A percentile compares a stretch with the other conserved stretches of the same genome.
These are phyloP conservation scores for Psephotus haematonotus DNA, from an alignment of 2,113 vertebrate species.

Conservation along the genomic window DNA sequence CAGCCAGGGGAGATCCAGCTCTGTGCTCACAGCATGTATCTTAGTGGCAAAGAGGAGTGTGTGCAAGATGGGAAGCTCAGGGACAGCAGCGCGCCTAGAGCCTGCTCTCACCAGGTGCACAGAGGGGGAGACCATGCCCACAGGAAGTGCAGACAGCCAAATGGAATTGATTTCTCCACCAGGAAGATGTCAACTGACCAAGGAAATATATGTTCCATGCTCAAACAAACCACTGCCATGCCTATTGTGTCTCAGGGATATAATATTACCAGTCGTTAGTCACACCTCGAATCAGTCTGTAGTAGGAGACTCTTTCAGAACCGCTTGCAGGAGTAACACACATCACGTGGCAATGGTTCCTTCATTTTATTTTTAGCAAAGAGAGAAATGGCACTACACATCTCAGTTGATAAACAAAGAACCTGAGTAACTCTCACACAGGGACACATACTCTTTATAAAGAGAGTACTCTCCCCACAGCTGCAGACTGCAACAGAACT, in stretches of 20 bases:
- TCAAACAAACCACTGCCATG: background rate
- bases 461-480: background rate
- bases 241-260: slow-evolving; percentile 12
- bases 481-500: background rate
- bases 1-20: background rate
- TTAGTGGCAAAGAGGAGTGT: background rate
- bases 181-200: slow-evolving; percentile 34
- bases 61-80: background rate
- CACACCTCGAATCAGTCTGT: slow-evolving; percentile 1
- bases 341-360: background rate
- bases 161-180: background rate
- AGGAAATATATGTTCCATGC: slow-evolving; percentile 6
- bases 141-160: background rate
- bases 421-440: background rate
- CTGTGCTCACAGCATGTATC: accelerated
- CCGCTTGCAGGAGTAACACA: background rate
- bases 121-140: accelerated
- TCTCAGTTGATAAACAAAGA: background rate
- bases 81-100: background rate
- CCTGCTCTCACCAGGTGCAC: background rate
- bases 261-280: background rate
- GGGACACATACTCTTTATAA: background rate
- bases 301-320: background rate
- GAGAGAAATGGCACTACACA: background rate
- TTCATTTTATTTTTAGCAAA: slow-evolving; percentile 27